phyloP scores from a whole-genome alignment of 2,888 invertebrate species.

The Cybosia mesomella region DNA sequence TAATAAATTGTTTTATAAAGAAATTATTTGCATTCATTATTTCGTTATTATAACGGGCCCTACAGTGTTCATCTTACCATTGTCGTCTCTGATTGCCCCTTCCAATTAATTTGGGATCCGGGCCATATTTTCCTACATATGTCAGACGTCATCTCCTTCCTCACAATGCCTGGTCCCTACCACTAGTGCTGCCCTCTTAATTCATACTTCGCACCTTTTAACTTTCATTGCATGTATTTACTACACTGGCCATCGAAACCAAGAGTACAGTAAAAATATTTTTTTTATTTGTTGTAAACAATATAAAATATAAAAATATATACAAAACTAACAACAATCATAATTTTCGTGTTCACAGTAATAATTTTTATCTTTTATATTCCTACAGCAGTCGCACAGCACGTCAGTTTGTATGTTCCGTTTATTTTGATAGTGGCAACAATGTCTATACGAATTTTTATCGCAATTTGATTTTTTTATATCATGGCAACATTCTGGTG shows the following conservation, averaged over 20 bases:
- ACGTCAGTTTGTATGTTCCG: conserved; percentile 41
- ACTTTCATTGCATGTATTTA: no score
- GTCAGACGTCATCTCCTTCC: no score
- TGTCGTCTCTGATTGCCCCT: no score
- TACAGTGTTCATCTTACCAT: no score
- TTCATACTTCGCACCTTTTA: no score
- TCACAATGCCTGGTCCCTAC: no score
- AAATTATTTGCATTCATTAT: conserved; percentile 21
- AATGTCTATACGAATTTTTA: conserved; percentile 60
- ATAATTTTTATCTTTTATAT: conserved; percentile 34
- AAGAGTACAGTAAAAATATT: conserved; percentile 15
- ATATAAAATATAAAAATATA: conserved; percentile 32
- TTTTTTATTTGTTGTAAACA: conserved; percentile 19
- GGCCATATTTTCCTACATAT: no score
- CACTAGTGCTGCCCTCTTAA: no score
- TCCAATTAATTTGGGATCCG: no score
- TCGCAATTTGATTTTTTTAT: conserved; percentile 51
- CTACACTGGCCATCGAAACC: background rate
- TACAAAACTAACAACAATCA: conserved; percentile 41
- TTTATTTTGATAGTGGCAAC: conserved; percentile 62
- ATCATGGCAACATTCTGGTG: conserved; percentile 54
- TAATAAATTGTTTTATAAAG: conserved; percentile 17
- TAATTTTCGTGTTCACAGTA: conserved; percentile 22
- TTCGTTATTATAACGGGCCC: no score
- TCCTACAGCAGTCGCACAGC: conserved; percentile 58